A percentile compares a stretch with the other conserved stretches of the same genome.
phyloP scores from a whole-genome alignment of 1,140 invertebrate genomes.

The Acromyrmex charruanus region DNA sequence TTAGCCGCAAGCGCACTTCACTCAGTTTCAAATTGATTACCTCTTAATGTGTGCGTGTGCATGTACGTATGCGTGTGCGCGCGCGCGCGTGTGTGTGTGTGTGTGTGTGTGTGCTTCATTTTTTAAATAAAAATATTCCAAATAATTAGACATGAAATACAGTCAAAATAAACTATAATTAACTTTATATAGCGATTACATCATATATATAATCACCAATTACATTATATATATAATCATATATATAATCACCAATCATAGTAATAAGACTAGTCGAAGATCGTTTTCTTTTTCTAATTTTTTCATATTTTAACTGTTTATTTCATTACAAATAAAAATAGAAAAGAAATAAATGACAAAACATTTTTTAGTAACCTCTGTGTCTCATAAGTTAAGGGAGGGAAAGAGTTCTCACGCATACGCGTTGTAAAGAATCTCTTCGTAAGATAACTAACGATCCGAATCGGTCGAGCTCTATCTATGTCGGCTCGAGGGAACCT shows the following conservation, averaged over 20 bases:
- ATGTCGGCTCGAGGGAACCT: conserved; percentile 28
- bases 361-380: conserved; percentile 1
- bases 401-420: background rate
- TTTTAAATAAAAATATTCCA: background rate
- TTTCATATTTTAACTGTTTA: background rate
- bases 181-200: background rate
- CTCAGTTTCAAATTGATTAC: background rate
- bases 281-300: background rate
- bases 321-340: background rate
- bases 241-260: background rate
- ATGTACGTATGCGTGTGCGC: background rate
- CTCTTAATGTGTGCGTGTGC: background rate
- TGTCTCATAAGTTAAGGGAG: background rate
- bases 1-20: background rate
- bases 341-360: background rate
- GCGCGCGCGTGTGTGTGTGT: too few relatives aligned
- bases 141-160: background rate
- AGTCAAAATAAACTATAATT: background rate
- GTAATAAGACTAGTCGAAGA: background rate
- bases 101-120: background rate
- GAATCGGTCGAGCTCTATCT: conserved; percentile 15
- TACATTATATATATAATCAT: too few relatives aligned
- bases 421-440: background rate
- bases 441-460: conserved; percentile 27
- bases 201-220: too few relatives aligned